Conservation (phyloP, 2,888 invertebrate species). For the Cantharis nigra region DNA sequence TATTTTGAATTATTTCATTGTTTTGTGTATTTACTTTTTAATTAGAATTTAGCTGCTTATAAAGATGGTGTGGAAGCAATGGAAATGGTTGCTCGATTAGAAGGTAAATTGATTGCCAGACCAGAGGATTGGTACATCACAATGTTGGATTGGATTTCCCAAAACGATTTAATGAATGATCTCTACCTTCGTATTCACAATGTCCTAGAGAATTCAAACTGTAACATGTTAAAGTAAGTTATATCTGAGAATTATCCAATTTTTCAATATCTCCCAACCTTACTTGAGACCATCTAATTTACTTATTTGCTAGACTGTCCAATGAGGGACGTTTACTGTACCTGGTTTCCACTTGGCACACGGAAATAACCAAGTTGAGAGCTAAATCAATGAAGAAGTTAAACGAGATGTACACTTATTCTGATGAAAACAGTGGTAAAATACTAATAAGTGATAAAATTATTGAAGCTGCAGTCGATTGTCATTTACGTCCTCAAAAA, state of each 20-base stretch:
- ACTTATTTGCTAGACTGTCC: conserved; percentile 9
- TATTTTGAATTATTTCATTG: background rate
- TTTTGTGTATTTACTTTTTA: background rate
- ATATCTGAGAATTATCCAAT: too few species aligned
- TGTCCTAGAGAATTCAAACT: conserved; percentile 34
- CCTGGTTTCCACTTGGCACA: conserved; percentile 45
- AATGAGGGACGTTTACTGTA: conserved; percentile 38
- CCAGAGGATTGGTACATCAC: conserved; percentile 55
- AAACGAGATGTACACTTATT: conserved; percentile 38
- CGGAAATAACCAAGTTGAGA: conserved; percentile 46
- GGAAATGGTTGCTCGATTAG: conserved; percentile 33
- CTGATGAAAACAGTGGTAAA: conserved; percentile 20
- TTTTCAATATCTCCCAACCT: background rate
- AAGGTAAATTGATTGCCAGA: conserved; percentile 39
- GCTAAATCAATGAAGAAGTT: conserved; percentile 44
- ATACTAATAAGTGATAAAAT: conserved; percentile 44
- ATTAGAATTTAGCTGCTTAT: conserved; percentile 21
- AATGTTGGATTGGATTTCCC: conserved; percentile 48
- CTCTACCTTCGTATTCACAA: conserved; percentile 41
- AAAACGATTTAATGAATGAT: conserved; percentile 43
- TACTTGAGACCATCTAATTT: background rate
- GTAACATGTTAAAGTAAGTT: conserved; percentile 8
- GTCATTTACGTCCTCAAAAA: conserved; percentile 59
- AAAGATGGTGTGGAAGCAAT: conserved; percentile 32
- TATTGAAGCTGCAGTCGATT: conserved; percentile 59